Evolutionary conservation across 2,888 invertebrate species (phyloP).

Genomic region (Anthrax anthrax): DNA sequence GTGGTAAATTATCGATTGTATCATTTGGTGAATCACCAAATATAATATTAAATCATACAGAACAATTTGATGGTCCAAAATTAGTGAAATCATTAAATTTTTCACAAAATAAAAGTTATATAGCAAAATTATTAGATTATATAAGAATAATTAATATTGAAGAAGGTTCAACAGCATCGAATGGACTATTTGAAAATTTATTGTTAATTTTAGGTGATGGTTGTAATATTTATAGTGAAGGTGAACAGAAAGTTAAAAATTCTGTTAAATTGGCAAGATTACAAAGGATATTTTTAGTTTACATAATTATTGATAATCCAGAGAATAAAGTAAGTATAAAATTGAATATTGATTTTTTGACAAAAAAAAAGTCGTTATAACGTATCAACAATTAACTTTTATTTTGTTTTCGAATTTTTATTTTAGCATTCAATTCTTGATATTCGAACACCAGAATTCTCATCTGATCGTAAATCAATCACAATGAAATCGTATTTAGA

Average conservation of each 20-base stretch:
- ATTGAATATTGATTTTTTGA: too few species aligned
- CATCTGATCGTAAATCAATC: slow-evolving; percentile 40
- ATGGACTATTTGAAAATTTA: slow-evolving; percentile 40
- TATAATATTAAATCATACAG: slow-evolving; percentile 81
- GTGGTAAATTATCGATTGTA: slow-evolving; percentile 80
- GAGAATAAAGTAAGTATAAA: slow-evolving; percentile 58
- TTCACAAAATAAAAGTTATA: slow-evolving; percentile 75
- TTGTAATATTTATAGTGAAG: slow-evolving; percentile 79
- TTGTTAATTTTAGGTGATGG: slow-evolving; percentile 92
- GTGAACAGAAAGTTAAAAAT: slow-evolving; percentile 57
- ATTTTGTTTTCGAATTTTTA: slow-evolving; percentile 5
- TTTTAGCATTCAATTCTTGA: slow-evolving; percentile 80
- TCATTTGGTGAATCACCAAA: slow-evolving; percentile 79
- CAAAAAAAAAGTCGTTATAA: background rate
- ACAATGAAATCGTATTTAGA: slow-evolving; percentile 78
- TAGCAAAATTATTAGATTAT: slow-evolving; percentile 69
- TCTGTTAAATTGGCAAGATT: slow-evolving; percentile 70
- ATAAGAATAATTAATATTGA: slow-evolving; percentile 51
- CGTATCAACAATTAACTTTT: slow-evolving; percentile 3
- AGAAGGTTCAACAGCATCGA: slow-evolving; percentile 30
- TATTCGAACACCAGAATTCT: slow-evolving; percentile 64
- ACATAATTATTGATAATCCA: slow-evolving; percentile 91
- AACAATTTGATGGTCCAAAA: slow-evolving; percentile 65
- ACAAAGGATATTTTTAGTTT: slow-evolving; percentile 81
- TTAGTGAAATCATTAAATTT: slow-evolving; percentile 72